A percentile compares a stretch with the other conserved stretches of the same genome.
These are phyloP conservation scores for Spisula solida DNA, from an alignment of 2,888 invertebrate genomes.

Conservation along the genomic window DNA sequence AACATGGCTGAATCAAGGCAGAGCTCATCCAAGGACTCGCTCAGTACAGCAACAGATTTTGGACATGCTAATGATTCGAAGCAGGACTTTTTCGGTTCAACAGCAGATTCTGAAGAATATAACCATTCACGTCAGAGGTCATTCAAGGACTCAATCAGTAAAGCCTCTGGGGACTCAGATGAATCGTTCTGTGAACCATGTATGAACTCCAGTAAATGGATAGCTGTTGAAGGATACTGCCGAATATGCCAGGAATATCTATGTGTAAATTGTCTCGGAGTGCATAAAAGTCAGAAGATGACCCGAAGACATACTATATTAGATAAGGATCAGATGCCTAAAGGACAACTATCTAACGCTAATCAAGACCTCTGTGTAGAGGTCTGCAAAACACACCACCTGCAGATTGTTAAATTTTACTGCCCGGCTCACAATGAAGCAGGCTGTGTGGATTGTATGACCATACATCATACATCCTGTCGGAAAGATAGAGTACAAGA, in stretches of 20 bases:
- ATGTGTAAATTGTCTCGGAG: not conserved
- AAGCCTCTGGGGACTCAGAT: too few species aligned
- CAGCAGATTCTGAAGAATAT: too few species aligned
- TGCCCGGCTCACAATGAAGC: not conserved
- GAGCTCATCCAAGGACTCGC: too few species aligned
- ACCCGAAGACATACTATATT: not conserved
- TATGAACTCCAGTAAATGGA: too few species aligned
- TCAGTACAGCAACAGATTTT: too few species aligned
- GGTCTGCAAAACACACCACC: not conserved
- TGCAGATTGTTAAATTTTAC: not conserved
- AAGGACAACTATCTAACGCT: not conserved
- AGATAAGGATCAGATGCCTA: not conserved
- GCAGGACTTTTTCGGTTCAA: too few species aligned
- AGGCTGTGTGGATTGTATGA: slow-evolving; percentile 31
- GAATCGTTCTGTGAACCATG: too few species aligned
- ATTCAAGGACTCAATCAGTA: too few species aligned
- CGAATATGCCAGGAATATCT: not conserved
- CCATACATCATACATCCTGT: not conserved
- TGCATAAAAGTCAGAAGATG: not conserved
- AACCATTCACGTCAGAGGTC: too few species aligned
- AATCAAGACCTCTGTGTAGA: not conserved
- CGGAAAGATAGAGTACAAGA: not conserved
- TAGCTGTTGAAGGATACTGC: too few species aligned
- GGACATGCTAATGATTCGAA: too few species aligned
- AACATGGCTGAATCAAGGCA: not conserved